These are phyloP conservation scores for Stegana nigrithorax DNA, from an alignment of 2,888 invertebrate genomes.

Conservation along the genomic window DNA sequence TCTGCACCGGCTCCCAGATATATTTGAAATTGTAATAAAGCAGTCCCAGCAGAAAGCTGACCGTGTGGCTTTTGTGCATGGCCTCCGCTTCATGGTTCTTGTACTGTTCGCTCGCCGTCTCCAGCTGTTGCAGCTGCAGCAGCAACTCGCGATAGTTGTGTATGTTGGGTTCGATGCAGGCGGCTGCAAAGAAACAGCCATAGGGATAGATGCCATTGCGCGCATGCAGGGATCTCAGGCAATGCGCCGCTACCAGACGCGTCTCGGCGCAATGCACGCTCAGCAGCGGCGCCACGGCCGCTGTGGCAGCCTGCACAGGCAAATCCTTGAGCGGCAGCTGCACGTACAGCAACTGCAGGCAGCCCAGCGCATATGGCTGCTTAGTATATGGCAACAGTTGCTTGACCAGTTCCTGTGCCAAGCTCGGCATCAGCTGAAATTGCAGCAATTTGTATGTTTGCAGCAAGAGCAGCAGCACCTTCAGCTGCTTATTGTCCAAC, in stretches of 20 bases:
- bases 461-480: constrained; percentile 35
- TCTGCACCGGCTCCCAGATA: constrained; percentile 86
- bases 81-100: constrained; percentile 70
- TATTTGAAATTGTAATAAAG: constrained; percentile 89
- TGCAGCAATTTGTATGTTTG: constrained; percentile 43
- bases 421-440: constrained; percentile 26
- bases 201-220: constrained; percentile 70
- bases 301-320: constrained; percentile 56
- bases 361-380: constrained; percentile 62
- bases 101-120: constrained; percentile 74
- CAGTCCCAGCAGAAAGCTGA: constrained; percentile 84
- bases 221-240: constrained; percentile 75
- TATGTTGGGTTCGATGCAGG: constrained; percentile 78
- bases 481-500: not conserved
- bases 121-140: constrained; percentile 79
- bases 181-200: constrained; percentile 77
- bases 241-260: constrained; percentile 79
- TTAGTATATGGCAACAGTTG: constrained; percentile 38
- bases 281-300: constrained; percentile 73
- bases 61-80: constrained; percentile 74
- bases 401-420: constrained; percentile 22
- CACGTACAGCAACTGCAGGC: constrained; percentile 66
- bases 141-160: constrained; percentile 85
- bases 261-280: constrained; percentile 77
- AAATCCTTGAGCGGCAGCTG: constrained; percentile 33